A percentile compares a stretch with the other conserved stretches of the same genome.
Conservation (phyloP, 2,113 vertebrate species). For the Bufo bufo region DNA sequence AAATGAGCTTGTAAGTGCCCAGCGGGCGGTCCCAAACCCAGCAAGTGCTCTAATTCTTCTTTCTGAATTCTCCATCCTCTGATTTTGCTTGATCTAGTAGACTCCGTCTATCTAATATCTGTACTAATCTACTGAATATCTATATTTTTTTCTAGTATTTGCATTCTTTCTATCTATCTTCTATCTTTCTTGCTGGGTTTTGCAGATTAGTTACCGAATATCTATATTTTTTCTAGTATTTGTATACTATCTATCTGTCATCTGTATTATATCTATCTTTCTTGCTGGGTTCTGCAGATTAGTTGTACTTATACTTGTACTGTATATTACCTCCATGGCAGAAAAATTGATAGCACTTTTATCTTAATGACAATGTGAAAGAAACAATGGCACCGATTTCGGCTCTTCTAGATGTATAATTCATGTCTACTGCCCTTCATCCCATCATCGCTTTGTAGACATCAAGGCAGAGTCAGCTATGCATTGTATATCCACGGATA, state of each 20-base stretch:
- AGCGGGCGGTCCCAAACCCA: too few species aligned
- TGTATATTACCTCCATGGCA: background rate
- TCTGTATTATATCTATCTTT: background rate
- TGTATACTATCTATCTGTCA: background rate
- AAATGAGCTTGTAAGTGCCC: too few species aligned
- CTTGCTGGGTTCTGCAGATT: background rate
- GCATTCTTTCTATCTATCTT: background rate
- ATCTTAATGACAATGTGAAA: constrained; percentile 11
- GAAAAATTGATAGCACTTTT: background rate
- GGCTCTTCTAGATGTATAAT: constrained; percentile 37
- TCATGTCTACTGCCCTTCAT: constrained; percentile 38
- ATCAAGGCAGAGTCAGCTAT: constrained; percentile 34
- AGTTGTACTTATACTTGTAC: background rate
- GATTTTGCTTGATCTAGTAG: too few species aligned
- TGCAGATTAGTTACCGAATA: background rate
- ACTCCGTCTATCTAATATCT: too few species aligned
- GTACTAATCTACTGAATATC: background rate
- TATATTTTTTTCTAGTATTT: background rate
- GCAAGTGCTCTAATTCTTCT: too few species aligned
- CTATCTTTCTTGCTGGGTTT: background rate
- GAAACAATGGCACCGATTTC: constrained; percentile 22
- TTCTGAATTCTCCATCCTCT: too few species aligned
- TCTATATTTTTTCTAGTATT: background rate
- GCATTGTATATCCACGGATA: constrained; percentile 37
- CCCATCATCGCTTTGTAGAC: constrained; percentile 34